Evolutionary conservation across 2,113 vertebrate species (phyloP).

Genomic region (Elanus axillaris): DNA sequence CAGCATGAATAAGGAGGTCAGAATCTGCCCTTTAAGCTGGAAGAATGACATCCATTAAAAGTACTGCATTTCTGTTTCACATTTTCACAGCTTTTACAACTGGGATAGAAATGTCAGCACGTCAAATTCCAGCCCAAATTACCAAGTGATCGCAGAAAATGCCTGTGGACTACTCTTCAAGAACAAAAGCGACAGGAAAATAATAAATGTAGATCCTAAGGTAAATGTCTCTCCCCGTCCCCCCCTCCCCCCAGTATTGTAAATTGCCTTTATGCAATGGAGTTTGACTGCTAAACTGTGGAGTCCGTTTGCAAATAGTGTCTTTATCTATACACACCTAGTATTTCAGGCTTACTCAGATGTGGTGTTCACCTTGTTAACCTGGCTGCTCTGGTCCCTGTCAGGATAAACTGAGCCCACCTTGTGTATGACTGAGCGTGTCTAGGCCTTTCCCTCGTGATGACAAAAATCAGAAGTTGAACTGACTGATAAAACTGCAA

Average conservation of each 20-base stretch:
- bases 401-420: not conserved
- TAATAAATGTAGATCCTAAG: slow-evolving; percentile 83
- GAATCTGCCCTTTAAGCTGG: not conserved
- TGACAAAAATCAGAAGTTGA: not conserved
- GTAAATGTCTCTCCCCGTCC: slow-evolving; percentile 43
- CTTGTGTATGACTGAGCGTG: not conserved
- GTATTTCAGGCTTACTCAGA: not conserved
- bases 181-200: slow-evolving; percentile 81
- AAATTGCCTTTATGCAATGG: not conserved
- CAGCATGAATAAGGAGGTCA: not conserved
- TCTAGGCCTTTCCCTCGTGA: not conserved
- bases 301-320: not conserved
- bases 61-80: not conserved
- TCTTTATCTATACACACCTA: not conserved
- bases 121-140: slow-evolving; percentile 81
- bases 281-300: not conserved
- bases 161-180: slow-evolving; percentile 81
- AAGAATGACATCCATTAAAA: not conserved
- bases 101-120: slow-evolving; percentile 78
- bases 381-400: not conserved
- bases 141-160: slow-evolving; percentile 81
- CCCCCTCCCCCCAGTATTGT: not conserved
- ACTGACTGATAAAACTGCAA: not conserved
- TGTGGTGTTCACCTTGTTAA: not conserved
- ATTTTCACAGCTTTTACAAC: slow-evolving; percentile 84